Conservation (phyloP, 2,113 vertebrate genomes). For the Numida meleagris region DNA sequence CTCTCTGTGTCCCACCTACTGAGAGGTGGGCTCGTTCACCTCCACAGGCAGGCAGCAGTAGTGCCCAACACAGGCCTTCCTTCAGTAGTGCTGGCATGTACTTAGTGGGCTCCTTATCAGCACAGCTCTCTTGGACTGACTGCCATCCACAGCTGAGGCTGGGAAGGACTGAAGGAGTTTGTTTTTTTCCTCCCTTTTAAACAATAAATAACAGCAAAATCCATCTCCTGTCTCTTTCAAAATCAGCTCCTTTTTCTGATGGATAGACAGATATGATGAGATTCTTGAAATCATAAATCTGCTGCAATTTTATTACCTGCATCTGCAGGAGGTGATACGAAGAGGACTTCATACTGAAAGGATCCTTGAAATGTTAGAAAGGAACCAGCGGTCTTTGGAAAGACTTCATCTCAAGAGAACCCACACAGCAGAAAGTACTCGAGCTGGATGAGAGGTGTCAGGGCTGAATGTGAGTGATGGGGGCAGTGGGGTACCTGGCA, state of each 20-base stretch:
- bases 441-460: conserved; percentile 10
- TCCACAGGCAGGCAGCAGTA: neutral
- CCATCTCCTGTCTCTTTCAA: neutral
- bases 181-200: conserved; percentile 9
- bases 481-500: accelerated
- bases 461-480: neutral
- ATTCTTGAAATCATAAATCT: conserved; percentile 24
- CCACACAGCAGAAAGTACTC: neutral
- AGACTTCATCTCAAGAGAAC: conserved; percentile 10
- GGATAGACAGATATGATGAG: conserved; percentile 47
- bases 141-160: neutral
- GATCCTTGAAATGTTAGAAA: conserved; percentile 57
- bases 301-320: conserved; percentile 41
- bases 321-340: conserved; percentile 20
- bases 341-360: conserved; percentile 46
- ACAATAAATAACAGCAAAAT: conserved; percentile 33
- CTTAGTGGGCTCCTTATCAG: neutral
- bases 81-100: neutral
- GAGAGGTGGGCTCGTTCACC: neutral
- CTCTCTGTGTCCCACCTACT: neutral
- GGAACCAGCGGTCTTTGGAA: conserved; percentile 25
- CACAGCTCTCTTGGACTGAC: neutral
- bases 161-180: neutral
- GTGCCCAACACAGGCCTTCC: neutral
- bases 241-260: conserved; percentile 34